Evolutionary conservation across 64 coral and sea anemone species (phyloP).

Genomic region (Stichodactyla mertensii): DNA sequence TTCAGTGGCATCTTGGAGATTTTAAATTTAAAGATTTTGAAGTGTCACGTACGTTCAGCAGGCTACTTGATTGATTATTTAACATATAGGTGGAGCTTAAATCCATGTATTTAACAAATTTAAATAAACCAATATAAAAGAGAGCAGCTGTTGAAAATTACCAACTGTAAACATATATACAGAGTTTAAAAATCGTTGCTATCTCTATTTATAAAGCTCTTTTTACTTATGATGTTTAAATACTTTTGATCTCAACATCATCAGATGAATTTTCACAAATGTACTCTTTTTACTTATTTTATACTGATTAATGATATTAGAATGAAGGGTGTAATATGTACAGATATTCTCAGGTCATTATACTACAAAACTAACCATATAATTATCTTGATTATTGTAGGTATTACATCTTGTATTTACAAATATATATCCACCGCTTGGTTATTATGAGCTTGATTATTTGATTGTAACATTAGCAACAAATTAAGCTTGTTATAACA

Average conservation of each 20-base stretch:
- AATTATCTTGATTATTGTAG: neutral
- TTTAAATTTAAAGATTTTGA: slow-evolving; percentile 7
- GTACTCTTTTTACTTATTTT: too few relatives aligned
- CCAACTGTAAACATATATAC: neutral
- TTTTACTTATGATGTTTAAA: too few relatives aligned
- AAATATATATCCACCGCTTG: neutral
- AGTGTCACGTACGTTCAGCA: slow-evolving; percentile 2
- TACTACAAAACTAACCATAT: neutral
- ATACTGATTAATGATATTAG: neutral
- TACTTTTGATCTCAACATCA: too few relatives aligned
- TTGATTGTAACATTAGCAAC: neutral
- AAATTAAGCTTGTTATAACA: neutral
- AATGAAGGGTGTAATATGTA: neutral
- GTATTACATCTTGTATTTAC: neutral
- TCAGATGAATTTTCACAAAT: too few relatives aligned
- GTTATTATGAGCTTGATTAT: neutral
- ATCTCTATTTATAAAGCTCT: neutral
- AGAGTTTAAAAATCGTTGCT: neutral
- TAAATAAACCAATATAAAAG: neutral
- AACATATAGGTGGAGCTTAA: neutral
- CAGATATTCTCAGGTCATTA: neutral
- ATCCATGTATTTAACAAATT: neutral
- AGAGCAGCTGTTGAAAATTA: neutral
- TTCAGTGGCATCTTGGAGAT: neutral
- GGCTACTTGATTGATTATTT: slow-evolving; percentile 1